phyloP scores from a whole-genome alignment of 2,113 vertebrate genomes.

The Eulacestoma nigropectus region DNA sequence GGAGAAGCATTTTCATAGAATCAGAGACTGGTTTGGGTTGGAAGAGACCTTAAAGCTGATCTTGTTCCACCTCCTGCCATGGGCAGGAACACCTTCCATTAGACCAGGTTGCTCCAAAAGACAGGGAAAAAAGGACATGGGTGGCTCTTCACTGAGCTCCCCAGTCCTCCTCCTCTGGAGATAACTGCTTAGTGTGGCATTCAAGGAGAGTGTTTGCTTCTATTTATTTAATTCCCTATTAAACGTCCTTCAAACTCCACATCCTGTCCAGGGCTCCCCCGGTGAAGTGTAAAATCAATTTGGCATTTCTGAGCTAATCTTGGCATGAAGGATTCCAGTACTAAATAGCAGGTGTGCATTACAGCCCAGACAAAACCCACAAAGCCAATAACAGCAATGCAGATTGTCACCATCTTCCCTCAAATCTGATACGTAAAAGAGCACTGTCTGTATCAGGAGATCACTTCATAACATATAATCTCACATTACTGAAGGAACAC shows the following conservation, averaged over 20 bases:
- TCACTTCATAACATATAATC: not conserved
- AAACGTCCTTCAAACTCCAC: not conserved
- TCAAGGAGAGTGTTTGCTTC: not conserved
- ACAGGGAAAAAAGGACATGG: not conserved
- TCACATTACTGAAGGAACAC: not conserved
- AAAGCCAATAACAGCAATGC: not conserved
- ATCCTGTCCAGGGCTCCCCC: not conserved
- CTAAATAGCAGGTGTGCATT: conserved; percentile 17
- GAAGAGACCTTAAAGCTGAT: not conserved
- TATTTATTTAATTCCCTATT: not conserved
- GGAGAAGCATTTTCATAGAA: not conserved
- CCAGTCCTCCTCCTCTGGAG: not conserved
- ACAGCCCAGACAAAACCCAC: not conserved
- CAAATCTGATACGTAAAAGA: not conserved
- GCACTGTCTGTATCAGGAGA: not conserved
- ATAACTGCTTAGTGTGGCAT: not conserved
- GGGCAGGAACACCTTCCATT: not conserved
- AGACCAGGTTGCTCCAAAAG: not conserved
- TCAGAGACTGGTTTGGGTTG: not conserved
- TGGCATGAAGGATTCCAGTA: not conserved
- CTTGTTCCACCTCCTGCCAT: fast-evolving
- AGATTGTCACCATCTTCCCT: not conserved
- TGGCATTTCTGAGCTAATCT: not conserved
- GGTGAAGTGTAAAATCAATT: not conserved
- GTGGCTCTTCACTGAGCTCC: not conserved